A percentile compares a stretch with the other conserved stretches of the same genome.
These are phyloP conservation scores for Halcyon smyrnensis DNA, from an alignment of 2,797 vertebrate genomes.

Conservation along the genomic window DNA sequence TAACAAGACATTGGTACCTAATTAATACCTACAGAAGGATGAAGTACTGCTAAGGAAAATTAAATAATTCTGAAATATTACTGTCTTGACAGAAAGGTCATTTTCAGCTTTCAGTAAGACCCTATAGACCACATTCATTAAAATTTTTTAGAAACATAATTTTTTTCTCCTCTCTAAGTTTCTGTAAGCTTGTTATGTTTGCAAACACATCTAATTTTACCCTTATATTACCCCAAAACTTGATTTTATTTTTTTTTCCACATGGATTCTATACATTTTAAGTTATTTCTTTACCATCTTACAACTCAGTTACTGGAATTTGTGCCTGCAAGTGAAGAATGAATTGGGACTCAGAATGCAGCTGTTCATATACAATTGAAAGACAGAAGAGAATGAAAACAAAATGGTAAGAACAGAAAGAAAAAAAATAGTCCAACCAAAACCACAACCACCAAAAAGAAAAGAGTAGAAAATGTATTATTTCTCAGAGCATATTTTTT, in stretches of 20 bases:
- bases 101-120: neutral
- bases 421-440: rapidly evolving
- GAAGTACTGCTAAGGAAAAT: neutral
- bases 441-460: neutral
- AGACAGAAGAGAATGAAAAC: neutral
- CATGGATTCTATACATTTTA: neutral
- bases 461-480: neutral
- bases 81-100: neutral
- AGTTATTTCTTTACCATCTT: neutral
- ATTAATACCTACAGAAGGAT: neutral
- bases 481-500: neutral
- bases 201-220: neutral
- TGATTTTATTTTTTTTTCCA: neutral
- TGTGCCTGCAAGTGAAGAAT: neutral
- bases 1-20: neutral
- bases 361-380: neutral
- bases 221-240: neutral
- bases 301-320: neutral
- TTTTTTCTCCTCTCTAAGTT: neutral
- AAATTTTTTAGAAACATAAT: neutral
- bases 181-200: neutral
- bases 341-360: neutral
- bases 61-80: neutral
- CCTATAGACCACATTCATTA: neutral
- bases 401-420: neutral